Evolutionary conservation across 2,113 vertebrate genomes (phyloP).

Genomic region (Trinectes maculatus): DNA sequence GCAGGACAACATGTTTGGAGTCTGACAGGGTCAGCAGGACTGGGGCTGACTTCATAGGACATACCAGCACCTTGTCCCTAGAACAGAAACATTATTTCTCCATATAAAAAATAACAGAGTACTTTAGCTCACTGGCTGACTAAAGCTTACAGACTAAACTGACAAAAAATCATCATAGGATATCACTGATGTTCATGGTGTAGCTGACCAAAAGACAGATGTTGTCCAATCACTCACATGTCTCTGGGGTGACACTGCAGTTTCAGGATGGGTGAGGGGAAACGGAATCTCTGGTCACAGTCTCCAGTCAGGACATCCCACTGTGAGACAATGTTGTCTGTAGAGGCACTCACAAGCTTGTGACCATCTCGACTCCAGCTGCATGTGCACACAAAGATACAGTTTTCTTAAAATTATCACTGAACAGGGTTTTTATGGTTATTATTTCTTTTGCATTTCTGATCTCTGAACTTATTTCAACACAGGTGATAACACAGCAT

Average conservation of each 20-base stretch:
- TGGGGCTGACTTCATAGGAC: slow-evolving; percentile 98
- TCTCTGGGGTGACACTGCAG: slow-evolving; percentile 96
- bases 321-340: slow-evolving; percentile 97
- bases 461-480: too few relatives aligned
- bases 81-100: slow-evolving; percentile 3
- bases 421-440: not conserved
- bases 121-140: not conserved
- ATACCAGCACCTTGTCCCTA: slow-evolving; percentile 97
- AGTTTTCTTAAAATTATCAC: not conserved
- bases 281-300: slow-evolving; percentile 97
- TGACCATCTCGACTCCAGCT: slow-evolving; percentile 99
- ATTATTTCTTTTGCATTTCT: too few relatives aligned
- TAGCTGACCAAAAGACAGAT: not conserved
- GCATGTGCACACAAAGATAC: not conserved
- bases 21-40: slow-evolving; percentile 95
- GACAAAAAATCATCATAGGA: not conserved
- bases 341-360: slow-evolving; percentile 96
- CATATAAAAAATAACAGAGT: not conserved
- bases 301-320: slow-evolving; percentile 98
- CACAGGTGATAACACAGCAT: too few relatives aligned
- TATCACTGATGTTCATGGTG: not conserved
- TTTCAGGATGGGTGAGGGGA: slow-evolving; percentile 96
- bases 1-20: slow-evolving; percentile 95
- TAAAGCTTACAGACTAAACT: not conserved
- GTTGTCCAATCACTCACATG: slow-evolving; percentile 85